phyloP scores from a whole-genome alignment of 2,797 vertebrate genomes.

The Crocodylus rhombifer region DNA sequence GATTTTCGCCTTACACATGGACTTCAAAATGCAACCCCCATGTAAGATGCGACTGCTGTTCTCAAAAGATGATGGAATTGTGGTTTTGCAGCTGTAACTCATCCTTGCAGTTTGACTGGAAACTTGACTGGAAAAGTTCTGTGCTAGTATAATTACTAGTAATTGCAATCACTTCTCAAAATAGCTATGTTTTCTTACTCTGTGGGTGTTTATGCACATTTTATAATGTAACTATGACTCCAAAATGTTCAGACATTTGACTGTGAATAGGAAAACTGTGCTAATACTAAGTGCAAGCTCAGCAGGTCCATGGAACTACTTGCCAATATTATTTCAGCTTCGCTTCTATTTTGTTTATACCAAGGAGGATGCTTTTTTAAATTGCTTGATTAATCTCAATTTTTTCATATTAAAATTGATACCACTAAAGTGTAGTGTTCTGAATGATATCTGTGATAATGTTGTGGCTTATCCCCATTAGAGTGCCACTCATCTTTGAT shows the following conservation, averaged over 20 bases:
- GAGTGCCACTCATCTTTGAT: background rate
- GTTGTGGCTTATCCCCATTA: background rate
- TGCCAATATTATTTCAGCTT: background rate
- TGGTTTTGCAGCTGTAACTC: background rate
- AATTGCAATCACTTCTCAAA: rapidly evolving
- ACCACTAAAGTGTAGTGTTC: background rate
- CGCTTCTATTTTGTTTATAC: background rate
- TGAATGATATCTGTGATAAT: background rate
- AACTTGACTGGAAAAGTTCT: background rate
- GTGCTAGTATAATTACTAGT: background rate
- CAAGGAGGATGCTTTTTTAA: background rate
- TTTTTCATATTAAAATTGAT: background rate
- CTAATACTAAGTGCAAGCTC: background rate
- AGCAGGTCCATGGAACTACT: background rate
- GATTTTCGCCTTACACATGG: too few species aligned
- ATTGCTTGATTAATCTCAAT: too few species aligned
- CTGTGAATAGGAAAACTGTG: background rate
- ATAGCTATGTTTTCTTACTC: background rate
- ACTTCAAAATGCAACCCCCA: too few species aligned
- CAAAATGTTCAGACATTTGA: background rate
- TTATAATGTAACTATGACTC: background rate
- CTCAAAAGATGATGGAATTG: background rate
- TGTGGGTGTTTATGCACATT: background rate
- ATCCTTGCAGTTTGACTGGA: background rate
- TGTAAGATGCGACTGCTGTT: too few species aligned